Evolutionary conservation across 2,888 invertebrate species (phyloP), one percentile per base, ranked within the genome.

Genomic region (Luffia ferchaultella): DNA sequence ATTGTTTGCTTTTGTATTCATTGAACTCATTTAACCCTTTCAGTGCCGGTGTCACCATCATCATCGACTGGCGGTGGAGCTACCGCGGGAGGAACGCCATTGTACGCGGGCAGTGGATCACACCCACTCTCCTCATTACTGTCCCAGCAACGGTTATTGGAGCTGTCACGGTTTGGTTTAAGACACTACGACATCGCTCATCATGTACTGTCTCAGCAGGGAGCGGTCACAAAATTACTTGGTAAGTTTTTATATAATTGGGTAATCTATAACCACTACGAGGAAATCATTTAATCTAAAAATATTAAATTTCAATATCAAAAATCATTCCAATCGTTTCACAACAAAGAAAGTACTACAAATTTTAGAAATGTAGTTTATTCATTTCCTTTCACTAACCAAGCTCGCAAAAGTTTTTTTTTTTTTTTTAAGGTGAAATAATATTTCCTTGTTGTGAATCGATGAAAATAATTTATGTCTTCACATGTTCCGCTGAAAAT

Each of bases 121-220:
- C 89, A 89, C 64, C 90, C 91, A 20, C 78, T 92, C 44, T 90
- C 90, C 19, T 90, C 91, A 1, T 73, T 92, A 58, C 88, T 91
- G 54, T 91, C 92, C 1, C 91, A 93, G 65, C 93, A 93, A 72
- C 85, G 94, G 55, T 86, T 95, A 3, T 75, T 95, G 62, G 95
- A 95, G 70, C 76, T 95, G 58, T 93, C 93, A 43, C 85, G 94
- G 76, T 87, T 91, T 80, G 88, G 94, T 58, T 83, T 95, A 59
- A 86, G 95, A 58, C 95, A 95, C 65, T 96, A 95, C 68, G 95
- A 96, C 76, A 87, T 96, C 65, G 95, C 95, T 2, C 93, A 94
- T 65, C 95, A 95, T 68, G 93, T 95, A 85, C 87, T 96, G 51
- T 92, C 93, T 53, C 95, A 95, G 83, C 95, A 95, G 84, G 95